A percentile compares a stretch with the other conserved stretches of the same genome.
phyloP scores from a whole-genome alignment of 2,888 invertebrate species.

The Bedellia somnulentella region DNA sequence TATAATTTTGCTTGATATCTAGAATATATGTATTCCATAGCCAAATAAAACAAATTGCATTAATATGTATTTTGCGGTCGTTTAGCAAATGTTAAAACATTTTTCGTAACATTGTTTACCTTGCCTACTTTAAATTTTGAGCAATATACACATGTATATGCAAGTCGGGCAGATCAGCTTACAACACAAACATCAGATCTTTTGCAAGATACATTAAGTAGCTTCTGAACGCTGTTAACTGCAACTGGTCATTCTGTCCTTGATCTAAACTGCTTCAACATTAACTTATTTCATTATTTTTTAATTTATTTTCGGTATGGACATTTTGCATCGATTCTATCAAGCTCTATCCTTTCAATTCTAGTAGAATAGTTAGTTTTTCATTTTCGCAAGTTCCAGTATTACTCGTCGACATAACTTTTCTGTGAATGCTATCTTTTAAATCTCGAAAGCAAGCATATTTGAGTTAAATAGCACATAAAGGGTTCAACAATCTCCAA shows the following conservation, averaged over 20 bases:
- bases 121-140: slow-evolving; percentile 2
- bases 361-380: neutral
- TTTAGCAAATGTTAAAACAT: neutral
- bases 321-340: neutral
- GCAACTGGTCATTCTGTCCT: slow-evolving; percentile 1
- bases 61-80: no score
- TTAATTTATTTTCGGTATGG: neutral
- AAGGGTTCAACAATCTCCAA: no score
- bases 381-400: neutral
- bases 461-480: no score
- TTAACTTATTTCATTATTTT: neutral
- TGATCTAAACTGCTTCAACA: neutral
- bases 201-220: slow-evolving; percentile 4
- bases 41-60: no score
- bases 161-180: slow-evolving; percentile 1
- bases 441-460: no score
- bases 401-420: no score
- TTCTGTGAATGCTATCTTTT: no score
- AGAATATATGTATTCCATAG: no score
- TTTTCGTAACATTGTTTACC: slow-evolving; percentile 3
- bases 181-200: slow-evolving; percentile 2
- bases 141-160: slow-evolving; percentile 3
- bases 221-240: slow-evolving; percentile 2
- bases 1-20: no score
- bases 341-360: neutral